Evolutionary conservation across 2,797 vertebrate species (phyloP).

Genomic region (Typhlichthys subterraneus): DNA sequence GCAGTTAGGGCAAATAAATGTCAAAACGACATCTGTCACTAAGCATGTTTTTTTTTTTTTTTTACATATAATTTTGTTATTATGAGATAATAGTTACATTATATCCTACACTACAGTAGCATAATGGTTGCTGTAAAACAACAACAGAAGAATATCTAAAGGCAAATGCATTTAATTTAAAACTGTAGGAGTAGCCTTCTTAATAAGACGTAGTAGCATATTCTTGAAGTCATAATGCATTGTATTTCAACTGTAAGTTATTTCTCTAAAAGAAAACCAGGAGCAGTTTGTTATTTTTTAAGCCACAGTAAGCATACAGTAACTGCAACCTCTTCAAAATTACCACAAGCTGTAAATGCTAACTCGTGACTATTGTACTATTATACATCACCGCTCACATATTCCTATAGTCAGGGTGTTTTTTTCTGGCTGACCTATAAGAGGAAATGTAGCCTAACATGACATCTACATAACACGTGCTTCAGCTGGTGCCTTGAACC

Average conservation of each 20-base stretch:
- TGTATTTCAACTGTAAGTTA: not conserved
- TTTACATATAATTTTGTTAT: too few species aligned
- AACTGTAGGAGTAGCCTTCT: too few species aligned
- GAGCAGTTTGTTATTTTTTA: not conserved
- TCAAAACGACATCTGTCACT: constrained; percentile 22
- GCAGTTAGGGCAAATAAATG: constrained; percentile 45
- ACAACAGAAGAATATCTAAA: not conserved
- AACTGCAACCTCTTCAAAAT: constrained; percentile 4
- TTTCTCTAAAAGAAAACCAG: too few species aligned
- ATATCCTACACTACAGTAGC: not conserved
- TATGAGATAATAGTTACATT: not conserved
- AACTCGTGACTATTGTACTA: not conserved
- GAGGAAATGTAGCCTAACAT: constrained; percentile 16
- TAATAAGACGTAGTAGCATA: too few species aligned
- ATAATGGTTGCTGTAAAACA: not conserved
- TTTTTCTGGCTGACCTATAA: constrained; percentile 14
- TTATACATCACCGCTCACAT: constrained; percentile 4
- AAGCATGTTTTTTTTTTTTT: too few species aligned
- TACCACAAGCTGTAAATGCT: not conserved
- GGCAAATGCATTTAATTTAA: not conserved
- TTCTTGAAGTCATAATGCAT: not conserved
- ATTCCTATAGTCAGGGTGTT: constrained; percentile 4
- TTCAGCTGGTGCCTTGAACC: constrained; percentile 18
- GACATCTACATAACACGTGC: constrained; percentile 7
- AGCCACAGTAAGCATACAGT: not conserved